Conservation (phyloP, 2,888 invertebrate species). For the Sarcophaga carnaria region DNA sequence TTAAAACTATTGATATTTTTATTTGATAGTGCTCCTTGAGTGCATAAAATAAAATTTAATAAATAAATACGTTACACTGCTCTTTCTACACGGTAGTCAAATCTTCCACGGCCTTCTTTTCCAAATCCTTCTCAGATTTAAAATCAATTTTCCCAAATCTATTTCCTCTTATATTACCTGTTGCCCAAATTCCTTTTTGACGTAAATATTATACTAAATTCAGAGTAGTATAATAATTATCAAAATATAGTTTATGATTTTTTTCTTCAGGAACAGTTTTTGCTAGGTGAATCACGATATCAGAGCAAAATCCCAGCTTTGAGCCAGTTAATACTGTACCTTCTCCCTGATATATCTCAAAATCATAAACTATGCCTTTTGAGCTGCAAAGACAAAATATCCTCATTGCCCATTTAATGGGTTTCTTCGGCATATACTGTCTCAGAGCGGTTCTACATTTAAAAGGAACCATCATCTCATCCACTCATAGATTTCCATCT, state of each 20-base stretch:
- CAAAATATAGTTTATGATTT: neutral
- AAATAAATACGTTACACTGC: no score
- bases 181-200: constrained; percentile 46
- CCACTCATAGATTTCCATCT: constrained; percentile 34
- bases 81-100: no score
- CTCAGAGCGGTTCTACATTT: constrained; percentile 20
- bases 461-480: constrained; percentile 52
- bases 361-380: constrained; percentile 46
- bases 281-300: neutral
- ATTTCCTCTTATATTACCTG: constrained; percentile 1
- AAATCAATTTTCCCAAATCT: constrained; percentile 16
- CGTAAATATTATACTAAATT: constrained; percentile 21
- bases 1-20: no score
- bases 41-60: no score
- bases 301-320: constrained; percentile 21
- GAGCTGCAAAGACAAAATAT: constrained; percentile 54
- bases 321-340: neutral
- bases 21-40: no score
- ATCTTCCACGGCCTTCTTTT: neutral
- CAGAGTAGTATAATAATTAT: neutral
- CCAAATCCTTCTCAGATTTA: constrained; percentile 26
- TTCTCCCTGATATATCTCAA: neutral
- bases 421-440: constrained; percentile 43
- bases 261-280: neutral
- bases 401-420: constrained; percentile 41